Conservation (phyloP, 2,888 invertebrate genomes). For the Lobophora halterata region DNA sequence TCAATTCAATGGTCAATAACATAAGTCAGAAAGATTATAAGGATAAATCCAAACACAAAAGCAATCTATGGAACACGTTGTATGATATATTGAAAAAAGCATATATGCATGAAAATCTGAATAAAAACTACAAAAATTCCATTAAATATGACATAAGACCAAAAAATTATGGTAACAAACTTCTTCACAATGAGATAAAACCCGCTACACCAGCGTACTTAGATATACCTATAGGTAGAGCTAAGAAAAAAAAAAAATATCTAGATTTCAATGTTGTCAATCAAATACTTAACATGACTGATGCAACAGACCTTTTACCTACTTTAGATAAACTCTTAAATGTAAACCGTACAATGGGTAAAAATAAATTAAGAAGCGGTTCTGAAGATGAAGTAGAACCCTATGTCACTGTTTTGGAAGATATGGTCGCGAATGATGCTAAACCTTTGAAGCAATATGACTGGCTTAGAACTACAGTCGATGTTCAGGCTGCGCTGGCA, state of each 20-base stretch:
- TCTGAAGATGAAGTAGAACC: conserved; percentile 18
- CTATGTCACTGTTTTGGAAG: conserved; percentile 44
- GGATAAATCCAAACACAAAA: no score
- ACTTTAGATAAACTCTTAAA: conserved; percentile 26
- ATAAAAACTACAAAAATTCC: no score
- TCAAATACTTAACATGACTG: conserved; percentile 23
- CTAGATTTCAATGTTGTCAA: conserved; percentile 23
- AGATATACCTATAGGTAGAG: not conserved
- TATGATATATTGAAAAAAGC: no score
- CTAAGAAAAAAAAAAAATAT: not conserved
- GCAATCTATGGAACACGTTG: no score
- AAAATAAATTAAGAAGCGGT: no score
- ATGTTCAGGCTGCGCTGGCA: conserved; percentile 48
- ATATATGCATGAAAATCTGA: not conserved
- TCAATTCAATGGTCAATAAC: no score
- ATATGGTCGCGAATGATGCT: conserved; percentile 46
- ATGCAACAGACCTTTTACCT: conserved; percentile 23
- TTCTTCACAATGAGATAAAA: not conserved
- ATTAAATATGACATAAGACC: no score
- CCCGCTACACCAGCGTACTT: conserved; percentile 2
- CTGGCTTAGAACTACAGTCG: conserved; percentile 59
- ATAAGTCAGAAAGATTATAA: no score
- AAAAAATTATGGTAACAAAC: not conserved
- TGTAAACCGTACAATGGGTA: not conserved
- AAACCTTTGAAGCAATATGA: conserved; percentile 47